Conservation (phyloP, 2,797 vertebrate genomes). For the Melanitta fusca region DNA sequence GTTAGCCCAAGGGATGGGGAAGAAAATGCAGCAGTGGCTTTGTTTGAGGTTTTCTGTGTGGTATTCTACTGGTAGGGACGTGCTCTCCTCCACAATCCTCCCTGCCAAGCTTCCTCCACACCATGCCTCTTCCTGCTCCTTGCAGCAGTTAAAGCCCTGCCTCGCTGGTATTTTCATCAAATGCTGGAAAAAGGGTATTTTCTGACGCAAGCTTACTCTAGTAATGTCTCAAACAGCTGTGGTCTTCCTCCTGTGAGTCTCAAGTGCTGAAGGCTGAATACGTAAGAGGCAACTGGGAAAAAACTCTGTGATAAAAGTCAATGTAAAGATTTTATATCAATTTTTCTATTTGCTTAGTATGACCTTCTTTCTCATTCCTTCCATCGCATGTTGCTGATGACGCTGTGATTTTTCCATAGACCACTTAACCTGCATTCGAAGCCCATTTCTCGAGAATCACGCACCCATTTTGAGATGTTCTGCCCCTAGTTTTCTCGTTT, state of each 20-base stretch:
- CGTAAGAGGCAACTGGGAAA: not conserved
- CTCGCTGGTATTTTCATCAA: not conserved
- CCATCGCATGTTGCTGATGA: accelerated
- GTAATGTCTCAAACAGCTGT: not conserved
- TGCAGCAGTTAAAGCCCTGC: not conserved
- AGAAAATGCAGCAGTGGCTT: not conserved
- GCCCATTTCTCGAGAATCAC: not conserved
- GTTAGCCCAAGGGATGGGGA: accelerated
- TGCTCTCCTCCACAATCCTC: not conserved
- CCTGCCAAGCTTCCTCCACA: not conserved
- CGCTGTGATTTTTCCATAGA: not conserved
- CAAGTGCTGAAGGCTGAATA: not conserved
- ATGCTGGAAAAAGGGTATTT: not conserved
- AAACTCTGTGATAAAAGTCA: not conserved
- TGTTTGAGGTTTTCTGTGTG: not conserved
- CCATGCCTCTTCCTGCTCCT: not conserved
- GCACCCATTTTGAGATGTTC: not conserved
- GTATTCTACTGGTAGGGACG: not conserved
- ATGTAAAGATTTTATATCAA: not conserved
- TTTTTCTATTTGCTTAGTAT: not conserved
- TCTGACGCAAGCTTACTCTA: not conserved
- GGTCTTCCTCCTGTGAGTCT: not conserved
- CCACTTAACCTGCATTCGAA: not conserved
- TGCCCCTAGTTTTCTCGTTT: not conserved
- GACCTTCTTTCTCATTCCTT: not conserved